phyloP scores from a whole-genome alignment of 1,140 invertebrate species.

The Cydia fagiglandana region DNA sequence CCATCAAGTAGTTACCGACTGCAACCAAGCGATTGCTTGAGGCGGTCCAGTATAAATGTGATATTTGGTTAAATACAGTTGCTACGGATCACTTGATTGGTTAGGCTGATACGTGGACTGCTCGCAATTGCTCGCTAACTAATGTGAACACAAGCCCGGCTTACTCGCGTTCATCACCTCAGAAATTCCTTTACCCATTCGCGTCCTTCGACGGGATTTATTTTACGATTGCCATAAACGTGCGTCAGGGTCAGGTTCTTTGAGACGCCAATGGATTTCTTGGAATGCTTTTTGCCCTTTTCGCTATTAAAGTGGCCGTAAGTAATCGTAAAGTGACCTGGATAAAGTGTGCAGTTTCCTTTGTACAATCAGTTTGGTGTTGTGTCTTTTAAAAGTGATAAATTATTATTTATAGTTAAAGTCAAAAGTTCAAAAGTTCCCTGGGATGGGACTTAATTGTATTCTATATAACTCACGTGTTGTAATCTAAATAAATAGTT shows the following conservation, averaged over 20 bases:
- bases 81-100: background rate
- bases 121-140: background rate
- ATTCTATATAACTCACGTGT: no score
- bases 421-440: no score
- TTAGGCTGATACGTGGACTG: conserved; percentile 33
- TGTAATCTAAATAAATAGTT: background rate
- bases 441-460: no score
- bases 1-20: background rate
- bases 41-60: background rate
- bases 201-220: conserved; percentile 50
- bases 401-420: no score
- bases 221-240: conserved; percentile 58
- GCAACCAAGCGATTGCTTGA: background rate
- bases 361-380: background rate
- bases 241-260: conserved; percentile 43
- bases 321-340: conserved; percentile 19
- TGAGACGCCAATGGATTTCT: conserved; percentile 34
- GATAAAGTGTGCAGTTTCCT: conserved; percentile 5
- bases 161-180: conserved; percentile 39
- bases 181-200: conserved; percentile 47
- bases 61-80: background rate
- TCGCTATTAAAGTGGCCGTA: conserved; percentile 44
- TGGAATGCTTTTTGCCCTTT: conserved; percentile 39
- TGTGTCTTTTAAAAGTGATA: background rate
- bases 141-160: background rate